A percentile compares a stretch with the other conserved stretches of the same genome.
These are phyloP conservation scores for Ophioninae sp. DNA, from an alignment of 2,888 invertebrate species.

Conservation along the genomic window DNA sequence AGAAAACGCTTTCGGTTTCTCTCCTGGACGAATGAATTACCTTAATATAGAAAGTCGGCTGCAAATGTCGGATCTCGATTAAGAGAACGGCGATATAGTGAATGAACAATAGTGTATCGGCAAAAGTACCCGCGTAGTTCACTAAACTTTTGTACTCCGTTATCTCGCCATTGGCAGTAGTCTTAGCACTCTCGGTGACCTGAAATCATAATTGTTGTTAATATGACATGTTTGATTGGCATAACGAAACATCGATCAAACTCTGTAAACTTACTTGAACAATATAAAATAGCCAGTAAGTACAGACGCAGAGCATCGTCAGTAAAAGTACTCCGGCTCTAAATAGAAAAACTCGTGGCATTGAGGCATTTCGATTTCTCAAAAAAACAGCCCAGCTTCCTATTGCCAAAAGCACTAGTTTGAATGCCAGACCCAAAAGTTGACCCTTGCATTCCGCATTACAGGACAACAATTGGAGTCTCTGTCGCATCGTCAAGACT, in stretches of 20 bases:
- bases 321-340: slow-evolving; percentile 94
- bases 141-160: slow-evolving; percentile 95
- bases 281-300: slow-evolving; percentile 99
- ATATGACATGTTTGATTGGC: background rate
- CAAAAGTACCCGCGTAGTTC: slow-evolving; percentile 94
- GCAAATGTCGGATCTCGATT: slow-evolving; percentile 95
- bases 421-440: slow-evolving; percentile 94
- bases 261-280: slow-evolving; percentile 85
- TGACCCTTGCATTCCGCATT: slow-evolving; percentile 97
- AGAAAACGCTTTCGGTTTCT: background rate
- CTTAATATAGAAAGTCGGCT: slow-evolving; percentile 94
- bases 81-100: slow-evolving; percentile 96
- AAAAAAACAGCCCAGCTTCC: slow-evolving; percentile 97
- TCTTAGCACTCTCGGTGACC: slow-evolving; percentile 90
- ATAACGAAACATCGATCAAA: background rate
- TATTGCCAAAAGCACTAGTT: slow-evolving; percentile 92
- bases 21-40: slow-evolving; percentile 70
- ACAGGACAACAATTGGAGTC: slow-evolving; percentile 89
- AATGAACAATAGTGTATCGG: slow-evolving; percentile 96
- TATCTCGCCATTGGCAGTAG: slow-evolving; percentile 90
- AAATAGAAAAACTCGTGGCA: slow-evolving; percentile 96
- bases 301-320: slow-evolving; percentile 95
- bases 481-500: slow-evolving; percentile 87
- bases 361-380: slow-evolving; percentile 90
- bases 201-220: slow-evolving; percentile 61